These are phyloP conservation scores for Argyra leucocephala DNA, from an alignment of 2,888 invertebrate genomes.

Conservation along the genomic window DNA sequence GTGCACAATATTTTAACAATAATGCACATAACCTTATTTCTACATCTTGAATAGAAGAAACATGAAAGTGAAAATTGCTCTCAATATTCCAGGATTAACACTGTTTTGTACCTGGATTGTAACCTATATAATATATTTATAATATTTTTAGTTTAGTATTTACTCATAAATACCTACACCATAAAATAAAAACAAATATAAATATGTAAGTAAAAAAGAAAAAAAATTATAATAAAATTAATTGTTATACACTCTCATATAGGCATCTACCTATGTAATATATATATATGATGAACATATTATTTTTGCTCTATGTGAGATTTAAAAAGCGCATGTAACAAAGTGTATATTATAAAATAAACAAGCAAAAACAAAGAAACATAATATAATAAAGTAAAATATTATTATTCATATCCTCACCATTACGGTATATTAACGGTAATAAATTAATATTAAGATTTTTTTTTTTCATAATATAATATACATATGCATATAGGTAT, in stretches of 20 bases:
- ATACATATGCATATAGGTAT: background rate
- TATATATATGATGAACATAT: background rate
- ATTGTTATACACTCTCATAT: background rate
- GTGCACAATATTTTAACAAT: too few relatives aligned
- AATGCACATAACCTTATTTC: too few relatives aligned
- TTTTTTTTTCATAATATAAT: too few relatives aligned
- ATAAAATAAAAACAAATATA: too few relatives aligned
- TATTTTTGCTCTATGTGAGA: background rate
- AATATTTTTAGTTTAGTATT: too few relatives aligned
- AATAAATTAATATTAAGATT: background rate
- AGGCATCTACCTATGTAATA: too few relatives aligned
- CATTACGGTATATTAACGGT: slow-evolving; percentile 6
- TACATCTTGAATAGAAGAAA: too few relatives aligned
- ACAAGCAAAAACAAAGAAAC: background rate
- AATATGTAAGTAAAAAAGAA: background rate
- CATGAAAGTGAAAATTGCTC: too few relatives aligned
- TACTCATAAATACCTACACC: too few relatives aligned
- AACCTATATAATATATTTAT: too few relatives aligned
- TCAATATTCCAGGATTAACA: too few relatives aligned
- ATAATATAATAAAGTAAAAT: background rate
- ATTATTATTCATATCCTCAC: background rate
- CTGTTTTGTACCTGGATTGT: too few relatives aligned
- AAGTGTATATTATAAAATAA: background rate
- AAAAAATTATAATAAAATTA: background rate
- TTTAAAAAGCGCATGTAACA: background rate